Evolutionary conservation across 2,797 vertebrate species (phyloP).

Genomic region (Oreochromis mossambicus): DNA sequence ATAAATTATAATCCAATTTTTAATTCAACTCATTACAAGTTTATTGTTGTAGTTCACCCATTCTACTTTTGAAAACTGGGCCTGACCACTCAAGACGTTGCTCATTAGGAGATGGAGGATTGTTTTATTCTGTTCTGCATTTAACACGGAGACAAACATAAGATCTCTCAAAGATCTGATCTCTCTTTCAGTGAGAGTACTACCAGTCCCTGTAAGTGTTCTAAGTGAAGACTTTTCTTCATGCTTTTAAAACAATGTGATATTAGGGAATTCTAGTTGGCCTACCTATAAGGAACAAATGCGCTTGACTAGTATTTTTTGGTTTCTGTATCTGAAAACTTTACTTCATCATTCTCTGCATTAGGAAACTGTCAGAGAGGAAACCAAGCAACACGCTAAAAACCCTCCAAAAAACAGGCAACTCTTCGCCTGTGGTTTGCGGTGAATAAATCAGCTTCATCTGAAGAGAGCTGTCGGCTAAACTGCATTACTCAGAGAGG

Average conservation of each 20-base stretch:
- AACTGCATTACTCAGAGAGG: slow-evolving; percentile 49
- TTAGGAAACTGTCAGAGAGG: slow-evolving; percentile 41
- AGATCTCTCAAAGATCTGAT: background rate
- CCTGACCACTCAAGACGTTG: background rate
- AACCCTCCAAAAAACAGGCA: background rate
- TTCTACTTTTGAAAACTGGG: background rate
- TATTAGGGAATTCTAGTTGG: background rate
- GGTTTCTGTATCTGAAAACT: slow-evolving; percentile 27
- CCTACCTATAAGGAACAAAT: background rate
- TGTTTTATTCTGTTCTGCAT: background rate
- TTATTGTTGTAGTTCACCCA: background rate
- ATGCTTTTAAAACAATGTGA: background rate
- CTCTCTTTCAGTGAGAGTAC: background rate
- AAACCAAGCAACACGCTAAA: slow-evolving; percentile 34
- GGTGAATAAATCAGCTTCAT: slow-evolving; percentile 55
- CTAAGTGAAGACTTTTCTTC: background rate
- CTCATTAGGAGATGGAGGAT: background rate
- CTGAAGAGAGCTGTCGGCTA: slow-evolving; percentile 34
- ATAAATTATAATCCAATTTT: slow-evolving; percentile 21
- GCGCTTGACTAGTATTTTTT: background rate
- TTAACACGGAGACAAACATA: background rate
- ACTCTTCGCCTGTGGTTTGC: slow-evolving; percentile 23
- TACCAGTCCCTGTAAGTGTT: background rate
- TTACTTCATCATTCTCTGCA: slow-evolving; percentile 40
- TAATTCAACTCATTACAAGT: background rate